Conservation (phyloP, 2,113 vertebrate genomes). For the Damaliscus lunatus region DNA sequence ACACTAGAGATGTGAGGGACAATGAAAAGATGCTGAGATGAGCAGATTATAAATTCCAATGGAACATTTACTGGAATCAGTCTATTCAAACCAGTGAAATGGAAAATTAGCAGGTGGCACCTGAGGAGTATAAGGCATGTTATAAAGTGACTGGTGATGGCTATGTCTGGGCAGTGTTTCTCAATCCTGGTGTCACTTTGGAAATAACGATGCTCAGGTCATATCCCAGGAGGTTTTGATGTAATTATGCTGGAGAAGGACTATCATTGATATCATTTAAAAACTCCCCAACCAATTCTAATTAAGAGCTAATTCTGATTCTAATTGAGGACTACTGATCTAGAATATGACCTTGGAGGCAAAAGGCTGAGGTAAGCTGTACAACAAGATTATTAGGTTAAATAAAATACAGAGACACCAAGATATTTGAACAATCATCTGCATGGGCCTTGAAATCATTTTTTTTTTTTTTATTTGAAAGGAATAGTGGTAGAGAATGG, state of each 20-base stretch:
- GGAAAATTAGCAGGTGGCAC: background rate
- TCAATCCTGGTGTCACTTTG: background rate
- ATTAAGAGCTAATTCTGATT: background rate
- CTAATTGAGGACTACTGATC: background rate
- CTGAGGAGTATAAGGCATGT: background rate
- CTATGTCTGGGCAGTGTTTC: background rate
- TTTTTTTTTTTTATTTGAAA: background rate
- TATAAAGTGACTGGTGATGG: background rate
- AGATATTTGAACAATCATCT: background rate
- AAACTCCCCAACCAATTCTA: background rate
- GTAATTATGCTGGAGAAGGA: background rate
- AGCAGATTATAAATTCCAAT: background rate
- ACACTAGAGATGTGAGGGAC: background rate
- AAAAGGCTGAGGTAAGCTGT: background rate
- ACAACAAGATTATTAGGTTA: background rate
- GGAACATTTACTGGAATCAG: background rate
- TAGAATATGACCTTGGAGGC: background rate
- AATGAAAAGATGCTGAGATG: background rate
- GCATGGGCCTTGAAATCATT: background rate
- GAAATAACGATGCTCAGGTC: background rate
- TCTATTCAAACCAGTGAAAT: background rate
- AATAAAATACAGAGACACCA: background rate
- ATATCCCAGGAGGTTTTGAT: background rate
- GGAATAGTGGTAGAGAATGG: background rate
- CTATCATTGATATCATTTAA: background rate